Conservation (phyloP, 1,140 invertebrate genomes). For the Venustaconcha ellipsiformis region DNA sequence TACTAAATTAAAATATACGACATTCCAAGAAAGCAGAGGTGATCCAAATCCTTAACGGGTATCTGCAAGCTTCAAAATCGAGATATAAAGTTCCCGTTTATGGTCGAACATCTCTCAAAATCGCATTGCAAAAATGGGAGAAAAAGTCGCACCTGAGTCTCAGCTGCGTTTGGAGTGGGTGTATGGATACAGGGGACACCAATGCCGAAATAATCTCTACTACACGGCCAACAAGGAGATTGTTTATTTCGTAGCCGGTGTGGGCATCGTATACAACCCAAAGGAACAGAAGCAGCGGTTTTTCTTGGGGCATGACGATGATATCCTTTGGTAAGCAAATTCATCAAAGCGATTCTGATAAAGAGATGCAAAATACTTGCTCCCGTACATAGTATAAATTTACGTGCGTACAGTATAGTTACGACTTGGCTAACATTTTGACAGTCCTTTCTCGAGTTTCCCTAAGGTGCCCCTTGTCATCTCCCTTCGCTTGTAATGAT, state of each 20-base stretch:
- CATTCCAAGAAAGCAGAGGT: no score
- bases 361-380: no score
- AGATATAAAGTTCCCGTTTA: no score
- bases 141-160: slow-evolving; percentile 60
- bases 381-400: no score
- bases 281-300: slow-evolving; percentile 65
- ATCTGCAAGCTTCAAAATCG: no score
- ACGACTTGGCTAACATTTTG: no score
- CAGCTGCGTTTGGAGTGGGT: slow-evolving; percentile 68
- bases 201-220: slow-evolving; percentile 68
- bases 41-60: no score
- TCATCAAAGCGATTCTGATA: neutral
- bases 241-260: slow-evolving; percentile 69
- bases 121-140: slow-evolving; percentile 43
- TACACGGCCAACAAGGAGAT: slow-evolving; percentile 65
- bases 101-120: neutral
- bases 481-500: no score
- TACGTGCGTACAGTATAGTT: no score
- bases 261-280: slow-evolving; percentile 68
- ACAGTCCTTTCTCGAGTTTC: no score
- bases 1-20: no score
- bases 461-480: no score
- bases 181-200: slow-evolving; percentile 69
- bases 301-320: slow-evolving; percentile 69
- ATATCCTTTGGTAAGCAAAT: slow-evolving; percentile 65